Evolutionary conservation across 2,797 vertebrate genomes (phyloP).

Genomic region (Garrulus glandarius): DNA sequence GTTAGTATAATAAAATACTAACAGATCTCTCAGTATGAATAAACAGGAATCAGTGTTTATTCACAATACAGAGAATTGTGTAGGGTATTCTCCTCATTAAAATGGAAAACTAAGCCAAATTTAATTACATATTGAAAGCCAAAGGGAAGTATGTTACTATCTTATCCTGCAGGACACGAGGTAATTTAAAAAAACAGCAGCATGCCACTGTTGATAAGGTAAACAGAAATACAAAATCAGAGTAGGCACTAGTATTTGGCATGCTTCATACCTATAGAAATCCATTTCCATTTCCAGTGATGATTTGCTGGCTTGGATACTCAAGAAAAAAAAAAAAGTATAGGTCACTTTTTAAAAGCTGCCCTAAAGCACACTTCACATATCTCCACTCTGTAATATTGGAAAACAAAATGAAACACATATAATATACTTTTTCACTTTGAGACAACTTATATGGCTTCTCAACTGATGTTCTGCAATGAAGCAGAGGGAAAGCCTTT

Average conservation of each 20-base stretch:
- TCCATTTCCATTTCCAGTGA: not conserved
- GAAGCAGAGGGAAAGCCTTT: not conserved
- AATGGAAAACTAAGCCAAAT: slow-evolving; percentile 42
- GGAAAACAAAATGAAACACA: not conserved
- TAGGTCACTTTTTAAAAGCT: not conserved
- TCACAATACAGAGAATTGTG: slow-evolving; percentile 38
- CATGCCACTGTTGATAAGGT: not conserved
- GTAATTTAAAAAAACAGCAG: not conserved
- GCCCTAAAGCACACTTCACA: not conserved
- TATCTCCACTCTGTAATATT: not conserved
- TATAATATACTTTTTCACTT: not conserved
- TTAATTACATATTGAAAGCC: slow-evolving; percentile 39
- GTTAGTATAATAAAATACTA: slow-evolving; percentile 34
- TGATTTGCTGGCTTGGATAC: not conserved
- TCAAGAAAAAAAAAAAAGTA: not conserved
- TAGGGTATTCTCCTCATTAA: slow-evolving; percentile 56
- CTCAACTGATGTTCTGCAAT: not conserved
- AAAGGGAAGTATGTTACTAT: slow-evolving; percentile 58
- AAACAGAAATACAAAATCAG: slow-evolving; percentile 27
- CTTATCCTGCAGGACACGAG: slow-evolving; percentile 55
- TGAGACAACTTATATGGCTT: not conserved
- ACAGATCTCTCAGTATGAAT: slow-evolving; percentile 57
- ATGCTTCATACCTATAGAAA: not conserved
- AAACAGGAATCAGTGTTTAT: slow-evolving; percentile 77
- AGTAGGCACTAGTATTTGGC: not conserved